phyloP scores from a whole-genome alignment of 1,140 invertebrate genomes.

The Lordiphosa stackelbergi region DNA sequence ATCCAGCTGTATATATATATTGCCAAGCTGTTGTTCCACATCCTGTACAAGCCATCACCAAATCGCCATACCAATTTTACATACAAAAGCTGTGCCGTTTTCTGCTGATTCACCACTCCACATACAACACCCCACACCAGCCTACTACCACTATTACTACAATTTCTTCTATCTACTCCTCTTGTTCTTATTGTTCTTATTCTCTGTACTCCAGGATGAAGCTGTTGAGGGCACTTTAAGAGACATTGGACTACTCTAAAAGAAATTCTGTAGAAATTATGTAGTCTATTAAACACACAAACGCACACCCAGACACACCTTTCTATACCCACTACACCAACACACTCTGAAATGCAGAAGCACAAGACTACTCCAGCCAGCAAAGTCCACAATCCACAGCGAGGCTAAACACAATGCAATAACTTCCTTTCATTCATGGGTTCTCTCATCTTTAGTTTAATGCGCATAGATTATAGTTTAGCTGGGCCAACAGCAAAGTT shows the following conservation, averaged over 20 bases:
- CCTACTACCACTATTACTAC: slow-evolving; percentile 16
- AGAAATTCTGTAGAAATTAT: slow-evolving; percentile 55
- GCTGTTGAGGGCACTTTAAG: slow-evolving; percentile 88
- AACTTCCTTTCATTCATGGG: slow-evolving; percentile 4
- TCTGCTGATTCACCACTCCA: not conserved
- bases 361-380: slow-evolving; percentile 8
- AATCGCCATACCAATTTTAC: no score
- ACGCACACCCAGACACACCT: slow-evolving; percentile 34
- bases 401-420: not conserved
- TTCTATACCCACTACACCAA: no score
- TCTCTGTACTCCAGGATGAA: slow-evolving; percentile 83
- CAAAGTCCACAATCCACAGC: slow-evolving; percentile 19
- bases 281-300: slow-evolving; percentile 46
- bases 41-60: no score
- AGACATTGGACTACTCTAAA: slow-evolving; percentile 88
- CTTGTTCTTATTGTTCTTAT: slow-evolving; percentile 77
- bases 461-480: slow-evolving; percentile 1
- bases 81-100: slow-evolving; percentile 25
- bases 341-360: not conserved
- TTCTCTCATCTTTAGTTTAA: slow-evolving; percentile 12
- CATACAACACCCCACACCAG: slow-evolving; percentile 7
- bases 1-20: slow-evolving; percentile 42
- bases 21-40: slow-evolving; percentile 9
- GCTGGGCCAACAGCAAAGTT: slow-evolving; percentile 34
- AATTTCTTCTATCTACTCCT: slow-evolving; percentile 58